Base-by-base conservation (phyloP, 2,888 invertebrate species). In the Mimachlamys varia region DNA sequence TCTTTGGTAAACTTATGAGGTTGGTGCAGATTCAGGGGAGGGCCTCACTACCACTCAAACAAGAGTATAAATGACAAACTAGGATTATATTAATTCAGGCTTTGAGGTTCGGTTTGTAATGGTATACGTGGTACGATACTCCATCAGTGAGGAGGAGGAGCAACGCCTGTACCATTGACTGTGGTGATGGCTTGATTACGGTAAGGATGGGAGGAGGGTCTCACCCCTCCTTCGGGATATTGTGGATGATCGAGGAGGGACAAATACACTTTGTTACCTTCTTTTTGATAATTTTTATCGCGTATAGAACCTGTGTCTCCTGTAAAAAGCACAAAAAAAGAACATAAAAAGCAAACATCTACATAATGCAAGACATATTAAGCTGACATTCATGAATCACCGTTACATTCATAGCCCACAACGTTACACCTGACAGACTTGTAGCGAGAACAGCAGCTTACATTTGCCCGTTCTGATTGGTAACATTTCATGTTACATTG, bases 271-370 rank as follows among this genome's bases (percentile, higher is more conserved):
- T 27, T 76, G 76, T 90, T 88, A 88, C 90, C 88, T 89, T 88
- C 38, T 88, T 87, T 88, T 89, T 90, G 76, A 89, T 90, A 76
- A 90, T 90, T 53, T 87, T 90, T 50, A 90, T 87, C 53, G 89
- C 89, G 87, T 87, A 90, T 90, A 89, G 88, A 76, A 89, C 37
- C 88, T 90, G 89, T 88, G 88, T 89, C 55, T 90, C 58, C 89
- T 89, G 89, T 89, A 89, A 76, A 76, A 76, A 76, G 76, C 76
- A 33, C 33, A 76, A 7, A 76, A 76, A 76, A 44, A n/a, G n/a
- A 44, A 76, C 76, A 76, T 76, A 5, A 33, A 76, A 76, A 76
- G 76, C 76, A 76, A 76, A 76, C 76, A 76, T 27, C 33, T 13
- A 76, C 27, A 33, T 76, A n/a, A 17, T 76, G 10, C n/a, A 27